These are phyloP conservation scores for Smutsia temminckii DNA, from an alignment of 2,797 vertebrate genomes.

Conservation along the genomic window DNA sequence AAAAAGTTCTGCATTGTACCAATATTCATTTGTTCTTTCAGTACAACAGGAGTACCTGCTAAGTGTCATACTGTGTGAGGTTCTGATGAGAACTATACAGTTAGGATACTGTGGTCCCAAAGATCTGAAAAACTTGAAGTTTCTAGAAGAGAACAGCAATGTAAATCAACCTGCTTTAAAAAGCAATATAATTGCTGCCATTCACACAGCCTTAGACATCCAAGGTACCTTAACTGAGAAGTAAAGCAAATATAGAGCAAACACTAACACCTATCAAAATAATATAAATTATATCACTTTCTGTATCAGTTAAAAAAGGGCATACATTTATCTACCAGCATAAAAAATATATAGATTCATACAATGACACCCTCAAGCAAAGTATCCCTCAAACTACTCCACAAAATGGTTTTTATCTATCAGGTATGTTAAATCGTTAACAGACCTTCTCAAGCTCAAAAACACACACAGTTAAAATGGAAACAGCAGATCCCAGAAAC, in stretches of 20 bases:
- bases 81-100: background rate
- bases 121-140: background rate
- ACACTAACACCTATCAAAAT: background rate
- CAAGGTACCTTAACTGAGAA: background rate
- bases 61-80: background rate
- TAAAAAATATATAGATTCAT: background rate
- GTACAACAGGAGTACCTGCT: background rate
- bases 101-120: background rate
- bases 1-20: background rate
- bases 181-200: background rate
- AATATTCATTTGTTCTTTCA: background rate
- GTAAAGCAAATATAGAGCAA: background rate
- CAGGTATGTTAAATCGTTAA: conserved; percentile 19
- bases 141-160: background rate
- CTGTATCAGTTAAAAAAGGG: background rate
- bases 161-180: background rate
- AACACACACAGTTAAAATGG: conserved; percentile 51
- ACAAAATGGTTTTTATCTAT: background rate
- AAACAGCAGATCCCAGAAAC: conserved; percentile 42
- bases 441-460: conserved; percentile 33
- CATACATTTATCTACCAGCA: background rate
- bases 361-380: background rate
- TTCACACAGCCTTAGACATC: background rate
- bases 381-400: background rate
- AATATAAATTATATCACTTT: background rate